These are phyloP conservation scores for Danio kyathit DNA, from an alignment of 2,797 vertebrate genomes.

Conservation along the genomic window DNA sequence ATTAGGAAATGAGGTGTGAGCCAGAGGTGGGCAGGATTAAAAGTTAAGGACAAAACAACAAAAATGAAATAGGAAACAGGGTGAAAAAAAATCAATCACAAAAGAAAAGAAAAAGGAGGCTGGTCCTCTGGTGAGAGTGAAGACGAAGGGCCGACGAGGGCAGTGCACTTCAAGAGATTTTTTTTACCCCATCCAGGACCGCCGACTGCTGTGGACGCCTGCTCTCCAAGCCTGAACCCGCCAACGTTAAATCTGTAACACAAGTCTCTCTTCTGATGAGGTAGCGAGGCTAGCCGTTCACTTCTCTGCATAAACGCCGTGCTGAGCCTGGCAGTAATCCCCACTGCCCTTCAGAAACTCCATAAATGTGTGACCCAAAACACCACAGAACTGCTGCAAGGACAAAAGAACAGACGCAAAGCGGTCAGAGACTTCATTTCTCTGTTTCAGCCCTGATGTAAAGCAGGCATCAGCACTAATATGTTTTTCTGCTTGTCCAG, in stretches of 20 bases:
- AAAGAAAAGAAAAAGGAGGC: constrained; percentile 74
- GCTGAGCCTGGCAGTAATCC: constrained; percentile 99
- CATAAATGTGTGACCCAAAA: constrained; percentile 99
- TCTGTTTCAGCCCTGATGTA: background rate
- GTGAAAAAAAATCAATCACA: constrained; percentile 66
- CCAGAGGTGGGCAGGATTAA: constrained; percentile 48
- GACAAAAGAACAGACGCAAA: constrained; percentile 54
- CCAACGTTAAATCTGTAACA: constrained; percentile 84
- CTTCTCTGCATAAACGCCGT: constrained; percentile 99
- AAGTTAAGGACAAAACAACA: background rate
- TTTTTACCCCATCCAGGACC: constrained; percentile 97
- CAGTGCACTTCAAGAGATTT: constrained; percentile 92
- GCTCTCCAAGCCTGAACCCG: constrained; percentile 83
- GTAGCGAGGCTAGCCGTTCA: constrained; percentile 91
- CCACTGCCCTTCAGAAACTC: constrained; percentile 99
- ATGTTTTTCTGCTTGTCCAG: background rate
- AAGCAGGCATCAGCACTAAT: background rate
- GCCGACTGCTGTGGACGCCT: constrained; percentile 86
- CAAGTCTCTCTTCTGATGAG: constrained; percentile 85
- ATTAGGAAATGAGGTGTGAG: constrained; percentile 58
- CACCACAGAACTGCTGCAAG: constrained; percentile 99
- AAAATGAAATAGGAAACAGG: constrained; percentile 44
- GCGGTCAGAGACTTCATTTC: constrained; percentile 7
- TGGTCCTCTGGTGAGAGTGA: constrained; percentile 89
- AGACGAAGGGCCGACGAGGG: constrained; percentile 93